A percentile compares a stretch with the other conserved stretches of the same genome.
These are phyloP conservation scores for Eupithecia vulgata DNA, from an alignment of 2,888 invertebrate species.

Conservation along the genomic window DNA sequence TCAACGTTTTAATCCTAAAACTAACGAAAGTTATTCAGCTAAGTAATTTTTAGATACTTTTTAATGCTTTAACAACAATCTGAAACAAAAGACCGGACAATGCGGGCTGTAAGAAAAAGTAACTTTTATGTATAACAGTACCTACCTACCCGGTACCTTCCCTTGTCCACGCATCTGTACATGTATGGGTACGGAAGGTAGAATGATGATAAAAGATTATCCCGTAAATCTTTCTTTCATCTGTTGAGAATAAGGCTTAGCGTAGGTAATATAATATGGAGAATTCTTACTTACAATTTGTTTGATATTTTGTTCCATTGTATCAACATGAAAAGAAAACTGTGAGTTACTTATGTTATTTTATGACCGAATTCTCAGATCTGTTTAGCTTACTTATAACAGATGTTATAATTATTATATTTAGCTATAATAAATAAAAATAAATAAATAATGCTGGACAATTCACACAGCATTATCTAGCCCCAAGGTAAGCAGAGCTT, in stretches of 20 bases:
- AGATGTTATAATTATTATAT: neutral
- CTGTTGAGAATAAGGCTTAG: constrained; percentile 23
- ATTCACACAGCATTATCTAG: too few species aligned
- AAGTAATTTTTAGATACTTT: constrained; percentile 26
- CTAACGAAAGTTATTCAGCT: neutral
- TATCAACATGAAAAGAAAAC: constrained; percentile 1
- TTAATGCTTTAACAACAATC: constrained; percentile 36
- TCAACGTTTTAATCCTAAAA: too few species aligned
- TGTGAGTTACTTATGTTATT: neutral
- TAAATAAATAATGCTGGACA: too few species aligned
- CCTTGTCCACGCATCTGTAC: constrained; percentile 37
- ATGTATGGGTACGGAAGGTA: neutral
- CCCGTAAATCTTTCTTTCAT: constrained; percentile 26
- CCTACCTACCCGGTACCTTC: constrained; percentile 27
- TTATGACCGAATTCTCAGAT: neutral
- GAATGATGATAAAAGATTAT: constrained; percentile 31
- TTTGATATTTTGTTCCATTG: neutral
- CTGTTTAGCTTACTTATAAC: neutral
- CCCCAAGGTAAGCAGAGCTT: too few species aligned
- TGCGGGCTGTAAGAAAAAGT: constrained; percentile 39
- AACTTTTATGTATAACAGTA: constrained; percentile 36
- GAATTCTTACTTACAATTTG: constrained; percentile 12
- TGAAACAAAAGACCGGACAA: constrained; percentile 41
- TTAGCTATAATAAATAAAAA: too few species aligned
- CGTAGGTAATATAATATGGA: constrained; percentile 11